Evolutionary conservation across 1,140 invertebrate species (phyloP).

Genomic region (Lordiphosa collinella): DNA sequence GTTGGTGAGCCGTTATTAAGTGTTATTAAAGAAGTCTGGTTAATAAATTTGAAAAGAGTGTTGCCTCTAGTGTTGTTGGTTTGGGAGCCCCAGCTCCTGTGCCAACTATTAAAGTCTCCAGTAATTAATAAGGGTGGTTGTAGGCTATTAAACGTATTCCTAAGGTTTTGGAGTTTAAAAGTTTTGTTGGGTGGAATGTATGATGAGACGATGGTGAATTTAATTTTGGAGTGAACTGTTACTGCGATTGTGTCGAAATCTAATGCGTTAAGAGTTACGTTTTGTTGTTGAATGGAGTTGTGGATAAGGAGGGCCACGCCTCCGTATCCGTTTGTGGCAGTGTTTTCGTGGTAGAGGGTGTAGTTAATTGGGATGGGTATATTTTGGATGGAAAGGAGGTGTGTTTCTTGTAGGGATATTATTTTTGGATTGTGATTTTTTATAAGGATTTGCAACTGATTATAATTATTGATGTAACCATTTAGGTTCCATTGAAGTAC

Average conservation of each 20-base stretch:
- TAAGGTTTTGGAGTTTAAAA: conserved; percentile 11
- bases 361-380: conserved; percentile 27
- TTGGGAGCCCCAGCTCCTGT: too few species aligned
- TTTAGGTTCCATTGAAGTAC: conserved; percentile 31
- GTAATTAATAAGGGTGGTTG: conserved; percentile 22
- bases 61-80: too few species aligned
- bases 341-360: conserved; percentile 9
- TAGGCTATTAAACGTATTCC: conserved; percentile 11
- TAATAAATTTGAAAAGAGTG: too few species aligned
- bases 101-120: conserved; percentile 33
- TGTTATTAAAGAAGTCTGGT: too few species aligned
- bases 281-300: conserved; percentile 21
- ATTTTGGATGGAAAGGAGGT: conserved; percentile 7
- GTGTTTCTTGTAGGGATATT: conserved; percentile 25
- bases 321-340: conserved; percentile 4
- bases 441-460: conserved; percentile 18
- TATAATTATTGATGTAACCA: conserved; percentile 27
- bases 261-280: not conserved
- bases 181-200: conserved; percentile 18
- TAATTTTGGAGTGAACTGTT: conserved; percentile 18
- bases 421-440: conserved; percentile 22
- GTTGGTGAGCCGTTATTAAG: too few species aligned
- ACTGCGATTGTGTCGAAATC: conserved; percentile 21
- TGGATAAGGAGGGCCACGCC: conserved; percentile 17
- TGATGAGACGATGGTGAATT: conserved; percentile 7